A percentile compares a stretch with the other conserved stretches of the same genome.
These are phyloP conservation scores for Manis crassicaudata DNA, from an alignment of 2,797 vertebrate species.

Conservation along the genomic window DNA sequence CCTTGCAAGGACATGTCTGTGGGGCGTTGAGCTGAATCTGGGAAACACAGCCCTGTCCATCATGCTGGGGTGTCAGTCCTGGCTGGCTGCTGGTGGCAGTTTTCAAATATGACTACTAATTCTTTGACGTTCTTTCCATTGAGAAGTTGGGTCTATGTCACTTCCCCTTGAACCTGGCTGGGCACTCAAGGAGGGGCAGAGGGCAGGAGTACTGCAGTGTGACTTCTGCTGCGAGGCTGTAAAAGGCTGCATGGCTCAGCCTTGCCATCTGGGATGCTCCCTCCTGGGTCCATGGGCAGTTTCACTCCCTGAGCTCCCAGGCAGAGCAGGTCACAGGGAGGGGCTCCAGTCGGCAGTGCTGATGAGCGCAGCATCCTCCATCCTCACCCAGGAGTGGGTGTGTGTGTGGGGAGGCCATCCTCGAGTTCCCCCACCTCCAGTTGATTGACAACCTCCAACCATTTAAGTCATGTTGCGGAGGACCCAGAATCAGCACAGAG, in stretches of 20 bases:
- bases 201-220: not conserved
- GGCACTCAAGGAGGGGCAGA: not conserved
- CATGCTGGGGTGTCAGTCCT: not conserved
- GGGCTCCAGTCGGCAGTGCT: accelerated
- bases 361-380: not conserved
- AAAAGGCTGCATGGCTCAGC: not conserved
- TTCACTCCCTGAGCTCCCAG: not conserved
- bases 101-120: not conserved
- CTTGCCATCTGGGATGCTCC: not conserved
- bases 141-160: not conserved
- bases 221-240: not conserved
- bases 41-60: not conserved
- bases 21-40: not conserved
- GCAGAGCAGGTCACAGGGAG: not conserved
- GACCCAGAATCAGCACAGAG: not conserved
- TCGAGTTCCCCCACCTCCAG: not conserved
- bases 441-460: not conserved
- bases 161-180: not conserved
- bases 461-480: not conserved
- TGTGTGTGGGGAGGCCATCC: not conserved
- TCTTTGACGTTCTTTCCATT: not conserved
- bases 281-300: not conserved
- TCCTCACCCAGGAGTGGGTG: not conserved
- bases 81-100: not conserved
- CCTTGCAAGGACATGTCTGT: not conserved